These are phyloP conservation scores for Deilephila elpenor DNA, from an alignment of 2,888 invertebrate species.

Conservation along the genomic window DNA sequence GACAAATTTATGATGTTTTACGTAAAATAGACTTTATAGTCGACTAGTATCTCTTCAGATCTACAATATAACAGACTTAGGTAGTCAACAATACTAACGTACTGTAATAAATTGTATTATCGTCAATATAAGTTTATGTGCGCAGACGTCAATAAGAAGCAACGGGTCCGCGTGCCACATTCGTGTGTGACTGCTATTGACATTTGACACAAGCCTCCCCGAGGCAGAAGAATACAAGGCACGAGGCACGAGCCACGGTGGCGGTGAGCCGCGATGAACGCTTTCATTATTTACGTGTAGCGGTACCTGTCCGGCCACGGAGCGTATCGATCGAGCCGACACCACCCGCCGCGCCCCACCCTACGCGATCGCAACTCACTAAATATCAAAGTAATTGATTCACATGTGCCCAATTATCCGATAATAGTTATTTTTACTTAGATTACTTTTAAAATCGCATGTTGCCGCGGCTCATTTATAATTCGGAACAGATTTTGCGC, in stretches of 20 bases:
- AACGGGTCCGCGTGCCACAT: constrained; percentile 44
- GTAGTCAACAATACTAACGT: constrained; percentile 28
- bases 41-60: neutral
- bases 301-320: constrained; percentile 56
- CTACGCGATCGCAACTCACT: constrained; percentile 51
- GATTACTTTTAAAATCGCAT: neutral
- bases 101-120: constrained; percentile 26
- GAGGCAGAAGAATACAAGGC: neutral
- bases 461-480: neutral
- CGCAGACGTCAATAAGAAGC: constrained; percentile 21
- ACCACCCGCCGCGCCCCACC: constrained; percentile 48
- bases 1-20: neutral
- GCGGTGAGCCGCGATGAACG: constrained; percentile 54
- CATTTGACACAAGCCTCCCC: constrained; percentile 63
- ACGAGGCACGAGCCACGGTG: neutral
- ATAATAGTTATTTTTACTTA: constrained; percentile 17
- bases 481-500: constrained; percentile 24
- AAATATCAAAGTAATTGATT: constrained; percentile 67
- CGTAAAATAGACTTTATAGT: neutral
- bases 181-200: constrained; percentile 61
- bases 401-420: constrained; percentile 46
- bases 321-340: constrained; percentile 56
- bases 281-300: constrained; percentile 77
- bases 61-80: constrained; percentile 1
- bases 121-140: constrained; percentile 25